A percentile compares a stretch with the other conserved stretches of the same genome.
Conservation (phyloP, 1,140 invertebrate species). For the Meloidogyne chitwoodi region DNA sequence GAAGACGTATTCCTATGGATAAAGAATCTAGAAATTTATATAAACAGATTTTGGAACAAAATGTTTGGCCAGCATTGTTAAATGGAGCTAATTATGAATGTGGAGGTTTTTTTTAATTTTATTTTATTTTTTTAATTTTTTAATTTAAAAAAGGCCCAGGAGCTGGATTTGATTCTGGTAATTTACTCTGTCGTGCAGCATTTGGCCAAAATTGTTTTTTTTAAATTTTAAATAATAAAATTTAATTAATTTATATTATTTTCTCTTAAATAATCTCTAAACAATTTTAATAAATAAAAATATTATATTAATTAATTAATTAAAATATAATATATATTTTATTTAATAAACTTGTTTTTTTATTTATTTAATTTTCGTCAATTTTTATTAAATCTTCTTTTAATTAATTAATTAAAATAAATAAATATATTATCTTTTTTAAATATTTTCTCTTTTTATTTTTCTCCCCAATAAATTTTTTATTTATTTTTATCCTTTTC, state of each 20-base stretch:
- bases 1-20: constrained; percentile 26
- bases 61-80: constrained; percentile 26
- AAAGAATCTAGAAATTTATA: constrained; percentile 11
- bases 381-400: too few species aligned
- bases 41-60: constrained; percentile 9
- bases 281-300: neutral
- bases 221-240: neutral
- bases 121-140: neutral
- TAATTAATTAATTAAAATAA: too few species aligned
- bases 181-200: constrained; percentile 18
- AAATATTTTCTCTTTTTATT: too few species aligned
- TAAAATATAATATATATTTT: too few species aligned
- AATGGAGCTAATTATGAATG: constrained; percentile 30
- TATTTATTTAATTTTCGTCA: too few species aligned
- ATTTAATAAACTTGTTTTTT: too few species aligned
- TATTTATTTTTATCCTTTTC: too few species aligned
- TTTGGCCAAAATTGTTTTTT: constrained; percentile 32
- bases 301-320: too few species aligned
- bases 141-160: constrained; percentile 2
- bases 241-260: constrained; percentile 8
- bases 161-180: constrained; percentile 16
- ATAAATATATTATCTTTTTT: too few species aligned
- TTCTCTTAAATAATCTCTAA: neutral
- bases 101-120: constrained; percentile 12
- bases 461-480: too few species aligned